Conservation (phyloP, 2,888 invertebrate species). For the Rhorus exstirpatorius region DNA sequence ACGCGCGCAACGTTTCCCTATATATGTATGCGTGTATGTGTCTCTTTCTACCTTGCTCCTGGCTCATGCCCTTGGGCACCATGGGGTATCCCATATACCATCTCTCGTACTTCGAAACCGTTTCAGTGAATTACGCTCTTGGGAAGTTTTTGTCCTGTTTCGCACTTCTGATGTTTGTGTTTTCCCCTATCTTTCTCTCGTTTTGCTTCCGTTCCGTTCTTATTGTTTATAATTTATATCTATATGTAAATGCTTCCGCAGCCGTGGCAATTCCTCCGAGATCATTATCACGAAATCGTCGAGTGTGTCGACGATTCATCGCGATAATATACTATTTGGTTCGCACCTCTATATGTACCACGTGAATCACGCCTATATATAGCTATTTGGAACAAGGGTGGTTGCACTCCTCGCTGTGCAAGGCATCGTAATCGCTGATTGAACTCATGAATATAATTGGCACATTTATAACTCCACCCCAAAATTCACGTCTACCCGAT, state of each 20-base stretch:
- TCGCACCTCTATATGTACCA: not conserved
- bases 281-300: slow-evolving; percentile 54
- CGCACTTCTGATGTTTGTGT: not conserved
- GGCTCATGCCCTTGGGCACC: slow-evolving; percentile 28
- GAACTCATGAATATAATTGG: slow-evolving; percentile 34
- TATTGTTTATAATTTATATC: slow-evolving; percentile 2
- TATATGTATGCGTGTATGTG: not conserved
- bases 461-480: too few species aligned
- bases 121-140: slow-evolving; percentile 62
- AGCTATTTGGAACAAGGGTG: not conserved
- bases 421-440: slow-evolving; percentile 14
- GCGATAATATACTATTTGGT: slow-evolving; percentile 36
- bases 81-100: slow-evolving; percentile 6
- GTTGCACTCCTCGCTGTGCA: slow-evolving; percentile 19
- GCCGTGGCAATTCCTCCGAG: slow-evolving; percentile 1
- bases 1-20: slow-evolving; percentile 43
- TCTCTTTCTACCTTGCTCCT: slow-evolving; percentile 20
- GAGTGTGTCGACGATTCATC: slow-evolving; percentile 50
- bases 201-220: slow-evolving; percentile 38
- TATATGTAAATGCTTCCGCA: slow-evolving; percentile 22
- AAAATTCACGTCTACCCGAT: too few species aligned
- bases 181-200: slow-evolving; percentile 2
- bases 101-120: slow-evolving; percentile 53
- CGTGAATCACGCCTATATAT: slow-evolving; percentile 1
- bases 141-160: slow-evolving; percentile 51